Evolutionary conservation across 2,113 vertebrate species (phyloP).

Genomic region (Solea solea): DNA sequence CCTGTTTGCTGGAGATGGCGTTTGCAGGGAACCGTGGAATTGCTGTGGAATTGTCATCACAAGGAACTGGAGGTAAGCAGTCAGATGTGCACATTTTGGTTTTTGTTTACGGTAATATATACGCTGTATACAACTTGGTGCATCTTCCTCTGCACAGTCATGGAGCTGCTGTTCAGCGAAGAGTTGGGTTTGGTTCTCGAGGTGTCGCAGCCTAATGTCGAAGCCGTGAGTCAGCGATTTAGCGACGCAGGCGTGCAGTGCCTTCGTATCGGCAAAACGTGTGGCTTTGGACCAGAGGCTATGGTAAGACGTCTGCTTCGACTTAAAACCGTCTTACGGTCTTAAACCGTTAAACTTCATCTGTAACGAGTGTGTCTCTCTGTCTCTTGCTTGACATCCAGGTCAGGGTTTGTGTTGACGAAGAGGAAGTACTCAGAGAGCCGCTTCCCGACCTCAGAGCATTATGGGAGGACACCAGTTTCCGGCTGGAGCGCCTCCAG

Average conservation of each 20-base stretch:
- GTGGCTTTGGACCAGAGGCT: slow-evolving; percentile 81
- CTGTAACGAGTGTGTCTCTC: neutral
- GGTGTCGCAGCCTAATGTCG: slow-evolving; percentile 70
- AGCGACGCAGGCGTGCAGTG: slow-evolving; percentile 80
- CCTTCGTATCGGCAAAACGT: slow-evolving; percentile 81
- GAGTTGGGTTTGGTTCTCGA: slow-evolving; percentile 91
- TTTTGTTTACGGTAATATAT: neutral
- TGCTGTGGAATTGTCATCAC: slow-evolving; percentile 79
- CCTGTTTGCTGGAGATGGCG: slow-evolving; percentile 91
- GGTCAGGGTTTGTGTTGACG: slow-evolving; percentile 82
- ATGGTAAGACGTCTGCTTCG: slow-evolving; percentile 76
- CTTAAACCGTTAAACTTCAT: neutral
- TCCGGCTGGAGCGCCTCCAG: slow-evolving; percentile 88
- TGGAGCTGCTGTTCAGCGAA: slow-evolving; percentile 89
- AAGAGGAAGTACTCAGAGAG: slow-evolving; percentile 78
- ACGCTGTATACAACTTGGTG: too few species aligned
- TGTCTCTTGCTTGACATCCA: slow-evolving; percentile 44
- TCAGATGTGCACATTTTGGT: neutral
- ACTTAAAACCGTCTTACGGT: neutral
- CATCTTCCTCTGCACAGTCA: slow-evolving; percentile 60
- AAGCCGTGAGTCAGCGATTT: slow-evolving; percentile 78
- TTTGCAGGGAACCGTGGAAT: slow-evolving; percentile 92
- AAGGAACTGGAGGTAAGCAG: slow-evolving; percentile 79
- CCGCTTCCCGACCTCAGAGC: slow-evolving; percentile 81
- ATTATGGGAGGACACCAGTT: slow-evolving; percentile 92